These are phyloP conservation scores for Drosophila varians DNA, from an alignment of 1,140 invertebrate species.

Conservation along the genomic window DNA sequence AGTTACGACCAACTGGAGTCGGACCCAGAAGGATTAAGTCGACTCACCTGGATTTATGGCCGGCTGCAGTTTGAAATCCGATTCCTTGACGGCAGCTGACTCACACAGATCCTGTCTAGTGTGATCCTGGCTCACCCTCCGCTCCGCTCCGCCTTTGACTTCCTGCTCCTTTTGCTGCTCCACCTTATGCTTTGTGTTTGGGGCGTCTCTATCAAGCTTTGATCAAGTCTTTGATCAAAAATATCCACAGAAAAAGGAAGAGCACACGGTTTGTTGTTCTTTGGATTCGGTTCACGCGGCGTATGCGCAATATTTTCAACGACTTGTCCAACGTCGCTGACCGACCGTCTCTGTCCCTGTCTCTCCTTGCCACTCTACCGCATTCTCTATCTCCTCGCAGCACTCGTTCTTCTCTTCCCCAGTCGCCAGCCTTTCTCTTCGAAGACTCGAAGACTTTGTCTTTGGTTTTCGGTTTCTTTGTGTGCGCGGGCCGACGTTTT, in stretches of 20 bases:
- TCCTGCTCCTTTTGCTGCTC: neutral
- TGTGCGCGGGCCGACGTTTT: conserved; percentile 35
- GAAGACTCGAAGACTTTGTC: conserved; percentile 54
- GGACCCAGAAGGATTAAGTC: neutral
- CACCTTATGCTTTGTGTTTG: neutral
- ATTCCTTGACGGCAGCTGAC: conserved; percentile 21
- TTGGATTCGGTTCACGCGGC: conserved; percentile 59
- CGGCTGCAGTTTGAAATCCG: conserved; percentile 66
- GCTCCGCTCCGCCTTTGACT: neutral
- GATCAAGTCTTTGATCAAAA: neutral
- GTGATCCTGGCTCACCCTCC: conserved; percentile 6
- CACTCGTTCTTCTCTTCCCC: conserved; percentile 1
- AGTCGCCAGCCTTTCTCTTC: neutral
- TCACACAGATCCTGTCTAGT: conserved; percentile 33
- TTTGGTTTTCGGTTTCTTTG: conserved; percentile 34
- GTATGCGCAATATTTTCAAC: conserved; percentile 67
- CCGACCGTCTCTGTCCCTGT: conserved; percentile 17
- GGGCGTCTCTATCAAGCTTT: neutral
- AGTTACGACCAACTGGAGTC: neutral
- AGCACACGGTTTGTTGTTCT: conserved; percentile 28
- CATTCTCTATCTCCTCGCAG: neutral
- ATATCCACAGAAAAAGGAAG: neutral
- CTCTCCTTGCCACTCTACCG: neutral
- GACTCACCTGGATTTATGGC: conserved; percentile 64
- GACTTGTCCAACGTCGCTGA: conserved; percentile 46